Evolutionary conservation across 2,797 vertebrate genomes (phyloP).

Genomic region (Hydrocynus forskahlii): DNA sequence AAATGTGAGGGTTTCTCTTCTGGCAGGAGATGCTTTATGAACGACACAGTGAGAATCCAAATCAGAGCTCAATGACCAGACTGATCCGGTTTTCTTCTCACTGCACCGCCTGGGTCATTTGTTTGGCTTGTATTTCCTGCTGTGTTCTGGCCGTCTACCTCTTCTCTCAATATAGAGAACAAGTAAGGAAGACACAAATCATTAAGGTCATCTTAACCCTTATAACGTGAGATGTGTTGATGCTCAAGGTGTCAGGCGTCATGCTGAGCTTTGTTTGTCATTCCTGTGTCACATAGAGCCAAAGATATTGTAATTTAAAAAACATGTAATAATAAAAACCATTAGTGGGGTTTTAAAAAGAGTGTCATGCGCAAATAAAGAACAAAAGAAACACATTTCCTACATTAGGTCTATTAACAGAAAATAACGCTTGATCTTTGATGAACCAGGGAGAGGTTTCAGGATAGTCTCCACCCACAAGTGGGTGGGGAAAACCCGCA

Average conservation of each 20-base stretch:
- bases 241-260: too few species aligned
- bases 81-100: constrained; percentile 49
- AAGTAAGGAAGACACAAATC: not conserved
- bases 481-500: too few species aligned
- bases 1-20: not conserved
- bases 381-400: too few species aligned
- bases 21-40: constrained; percentile 85
- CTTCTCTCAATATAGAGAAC: not conserved
- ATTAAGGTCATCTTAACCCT: not conserved
- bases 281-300: too few species aligned
- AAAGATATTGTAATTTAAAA: too few species aligned
- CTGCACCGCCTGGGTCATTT: constrained; percentile 74
- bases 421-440: too few species aligned
- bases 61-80: constrained; percentile 52
- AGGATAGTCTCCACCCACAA: too few species aligned
- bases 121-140: constrained; percentile 53
- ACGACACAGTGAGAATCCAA: constrained; percentile 35
- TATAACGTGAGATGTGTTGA: not conserved
- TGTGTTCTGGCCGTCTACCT: not conserved
- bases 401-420: too few species aligned
- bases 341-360: too few species aligned
- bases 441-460: too few species aligned
- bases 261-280: too few species aligned
- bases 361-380: too few species aligned
- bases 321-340: not conserved